Evolutionary conservation across 2,797 vertebrate species (phyloP).

Genomic region (Myotis daubentonii): DNA sequence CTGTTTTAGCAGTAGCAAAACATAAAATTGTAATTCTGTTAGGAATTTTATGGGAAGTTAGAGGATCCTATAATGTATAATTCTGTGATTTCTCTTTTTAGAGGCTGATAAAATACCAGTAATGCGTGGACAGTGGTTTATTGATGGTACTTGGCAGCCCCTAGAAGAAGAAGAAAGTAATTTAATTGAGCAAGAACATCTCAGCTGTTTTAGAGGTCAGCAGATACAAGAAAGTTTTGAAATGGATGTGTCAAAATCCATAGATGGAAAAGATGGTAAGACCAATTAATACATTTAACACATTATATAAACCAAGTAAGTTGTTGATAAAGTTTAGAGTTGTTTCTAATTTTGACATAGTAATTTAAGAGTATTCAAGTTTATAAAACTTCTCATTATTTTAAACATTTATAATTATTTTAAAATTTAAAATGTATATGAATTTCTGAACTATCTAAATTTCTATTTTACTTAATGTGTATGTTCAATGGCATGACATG

Average conservation of each 20-base stretch:
- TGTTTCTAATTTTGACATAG: background rate
- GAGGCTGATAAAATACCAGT: conserved; percentile 96
- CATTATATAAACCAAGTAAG: conserved; percentile 10
- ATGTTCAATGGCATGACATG: conserved; percentile 33
- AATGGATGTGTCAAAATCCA: conserved; percentile 92
- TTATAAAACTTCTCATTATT: conserved; percentile 44
- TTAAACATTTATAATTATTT: conserved; percentile 41
- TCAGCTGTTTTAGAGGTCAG: conserved; percentile 93
- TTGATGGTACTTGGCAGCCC: conserved; percentile 97
- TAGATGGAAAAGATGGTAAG: conserved; percentile 98
- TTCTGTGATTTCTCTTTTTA: conserved; percentile 78
- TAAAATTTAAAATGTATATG: conserved; percentile 50
- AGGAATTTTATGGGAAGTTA: background rate
- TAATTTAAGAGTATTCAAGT: background rate
- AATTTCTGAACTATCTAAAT: conserved; percentile 36
- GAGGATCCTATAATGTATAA: conserved; percentile 28
- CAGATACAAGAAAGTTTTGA: conserved; percentile 95
- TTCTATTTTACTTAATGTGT: conserved; percentile 50
- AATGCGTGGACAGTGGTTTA: conserved; percentile 99
- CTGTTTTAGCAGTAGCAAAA: conserved; percentile 20
- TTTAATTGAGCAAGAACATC: conserved; percentile 95
- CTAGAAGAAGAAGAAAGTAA: conserved; percentile 98
- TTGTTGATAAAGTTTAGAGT: background rate
- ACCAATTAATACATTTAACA: conserved; percentile 35
- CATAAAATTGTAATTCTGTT: background rate